Conservation (phyloP, 2,888 invertebrate genomes). For the Mesorhabditis spiculigera region DNA sequence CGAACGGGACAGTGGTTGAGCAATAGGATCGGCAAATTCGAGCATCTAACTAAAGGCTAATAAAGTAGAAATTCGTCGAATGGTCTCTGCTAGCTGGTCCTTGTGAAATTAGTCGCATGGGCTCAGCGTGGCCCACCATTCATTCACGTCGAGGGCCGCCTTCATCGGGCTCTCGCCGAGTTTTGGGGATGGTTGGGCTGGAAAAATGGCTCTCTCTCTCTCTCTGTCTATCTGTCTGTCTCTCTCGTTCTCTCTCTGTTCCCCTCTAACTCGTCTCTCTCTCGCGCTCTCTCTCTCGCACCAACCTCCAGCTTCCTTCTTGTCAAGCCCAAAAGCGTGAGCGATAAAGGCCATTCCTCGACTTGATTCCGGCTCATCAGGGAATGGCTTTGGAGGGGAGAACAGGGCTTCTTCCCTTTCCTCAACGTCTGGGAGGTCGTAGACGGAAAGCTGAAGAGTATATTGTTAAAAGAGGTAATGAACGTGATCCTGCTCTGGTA, state of each 20-base stretch:
- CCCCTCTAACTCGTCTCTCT: constrained; percentile 7
- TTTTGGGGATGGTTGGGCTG: constrained; percentile 5
- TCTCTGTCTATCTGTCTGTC: constrained; percentile 14
- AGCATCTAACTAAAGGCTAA: too few species aligned
- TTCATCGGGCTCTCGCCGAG: neutral
- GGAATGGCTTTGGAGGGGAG: constrained; percentile 22
- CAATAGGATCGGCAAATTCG: constrained; percentile 6
- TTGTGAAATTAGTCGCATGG: too few species aligned
- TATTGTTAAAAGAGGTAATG: neutral
- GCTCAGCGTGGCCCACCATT: neutral
- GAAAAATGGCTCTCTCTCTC: neutral
- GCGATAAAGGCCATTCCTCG: constrained; percentile 1
- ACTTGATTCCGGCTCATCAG: constrained; percentile 8
- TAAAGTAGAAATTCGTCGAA: too few species aligned
- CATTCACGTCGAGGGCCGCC: neutral
- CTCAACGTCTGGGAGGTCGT: constrained; percentile 51
- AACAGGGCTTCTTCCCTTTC: constrained; percentile 47
- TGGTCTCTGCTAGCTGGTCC: too few species aligned
- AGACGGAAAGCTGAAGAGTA: constrained; percentile 47
- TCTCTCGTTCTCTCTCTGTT: constrained; percentile 17
- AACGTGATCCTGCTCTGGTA: too few species aligned
- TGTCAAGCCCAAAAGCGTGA: neutral
- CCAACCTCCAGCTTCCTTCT: neutral
- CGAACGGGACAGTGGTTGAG: neutral
- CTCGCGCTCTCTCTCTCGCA: constrained; percentile 8